These are phyloP conservation scores for Hypercompe scribonia DNA, from an alignment of 2,888 invertebrate species.

Conservation along the genomic window DNA sequence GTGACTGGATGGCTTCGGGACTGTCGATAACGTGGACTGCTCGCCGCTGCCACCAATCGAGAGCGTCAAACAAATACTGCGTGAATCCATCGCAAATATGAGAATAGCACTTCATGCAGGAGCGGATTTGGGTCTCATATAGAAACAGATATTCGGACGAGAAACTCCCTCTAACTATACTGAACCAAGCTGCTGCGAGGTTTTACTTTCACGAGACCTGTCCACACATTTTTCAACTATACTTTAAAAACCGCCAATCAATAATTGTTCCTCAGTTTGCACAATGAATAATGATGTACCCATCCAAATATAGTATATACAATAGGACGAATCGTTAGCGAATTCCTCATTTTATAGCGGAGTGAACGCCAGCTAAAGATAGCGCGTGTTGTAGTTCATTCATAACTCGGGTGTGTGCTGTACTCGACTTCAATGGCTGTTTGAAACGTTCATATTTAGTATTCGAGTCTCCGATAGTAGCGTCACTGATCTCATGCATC, in stretches of 20 bases:
- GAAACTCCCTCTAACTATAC: too few relatives aligned
- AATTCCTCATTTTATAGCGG: conserved; percentile 44
- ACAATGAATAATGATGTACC: not conserved
- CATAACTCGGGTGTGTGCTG: conserved; percentile 40
- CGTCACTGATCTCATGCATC: not conserved
- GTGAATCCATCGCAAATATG: too few relatives aligned
- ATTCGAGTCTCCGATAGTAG: conserved; percentile 1
- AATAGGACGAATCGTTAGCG: conserved; percentile 45
- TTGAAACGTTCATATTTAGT: conserved; percentile 22
- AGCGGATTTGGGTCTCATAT: too few relatives aligned
- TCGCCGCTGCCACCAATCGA: too few relatives aligned
- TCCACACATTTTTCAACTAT: not conserved
- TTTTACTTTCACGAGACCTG: not conserved
- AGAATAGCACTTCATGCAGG: too few relatives aligned
- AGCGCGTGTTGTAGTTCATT: conserved; percentile 40
- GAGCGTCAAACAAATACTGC: too few relatives aligned
- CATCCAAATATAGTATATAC: conserved; percentile 2
- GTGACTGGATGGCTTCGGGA: too few relatives aligned
- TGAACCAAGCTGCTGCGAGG: too few relatives aligned
- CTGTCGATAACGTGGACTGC: too few relatives aligned
- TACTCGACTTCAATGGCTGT: conserved; percentile 27
- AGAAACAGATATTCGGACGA: too few relatives aligned
- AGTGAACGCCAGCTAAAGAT: conserved; percentile 43
- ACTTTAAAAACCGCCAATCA: not conserved
- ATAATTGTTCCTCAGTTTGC: not conserved